Evolutionary conservation across 64 coral and sea anemone species (phyloP), one percentile per base, ranked within the genome.

Genomic region (Stichodactyla helianthus): DNA sequence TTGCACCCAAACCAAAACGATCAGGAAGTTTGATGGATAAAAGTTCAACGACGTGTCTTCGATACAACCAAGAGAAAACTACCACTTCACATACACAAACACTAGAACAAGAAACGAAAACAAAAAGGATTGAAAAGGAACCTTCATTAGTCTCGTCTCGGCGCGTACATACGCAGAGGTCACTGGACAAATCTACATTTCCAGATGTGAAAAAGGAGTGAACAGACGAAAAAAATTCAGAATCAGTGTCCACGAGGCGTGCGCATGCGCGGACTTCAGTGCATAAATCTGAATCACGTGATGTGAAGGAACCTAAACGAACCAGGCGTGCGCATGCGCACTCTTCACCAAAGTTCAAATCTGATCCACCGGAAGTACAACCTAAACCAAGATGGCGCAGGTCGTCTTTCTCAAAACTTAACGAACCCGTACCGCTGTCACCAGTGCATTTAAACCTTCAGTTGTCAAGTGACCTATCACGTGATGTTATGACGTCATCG

Each of bases 311-410:
- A 57, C 6, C 18, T 19, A 12, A 53, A 50, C 25, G 26, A 0
- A 26, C 17, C 11, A 10, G 68, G 7, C 25, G 22, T 74, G 2
- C 26, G 68, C 68, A 74, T 82, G 12, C 17, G 79, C 18, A 54
- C n/a, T 25, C 10, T 16, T n/a, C 7, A 82, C 0, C 18, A 15
- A 52, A 53, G 50, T 26, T 26, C 0, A 26, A 59, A 15, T n/a
- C 16, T 11, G 22, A 50, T 61, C 83, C n/a, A 84, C 83, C 83
- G 1, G 55, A 84, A 60, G 83, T 84, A 16, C 59, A 84, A 59
- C 83, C 83, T 18, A 84, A 84, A 84, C 83, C 83, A 63, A 84
- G n/a, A 84, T 84, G 83, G 83, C 83, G 5, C 1, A 84, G 16
- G 7, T 27, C 54, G 20, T 82, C 79, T 19, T 82, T 6, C 4